Conservation (phyloP, 2,888 invertebrate species). For the Chrysodeixis includens region DNA sequence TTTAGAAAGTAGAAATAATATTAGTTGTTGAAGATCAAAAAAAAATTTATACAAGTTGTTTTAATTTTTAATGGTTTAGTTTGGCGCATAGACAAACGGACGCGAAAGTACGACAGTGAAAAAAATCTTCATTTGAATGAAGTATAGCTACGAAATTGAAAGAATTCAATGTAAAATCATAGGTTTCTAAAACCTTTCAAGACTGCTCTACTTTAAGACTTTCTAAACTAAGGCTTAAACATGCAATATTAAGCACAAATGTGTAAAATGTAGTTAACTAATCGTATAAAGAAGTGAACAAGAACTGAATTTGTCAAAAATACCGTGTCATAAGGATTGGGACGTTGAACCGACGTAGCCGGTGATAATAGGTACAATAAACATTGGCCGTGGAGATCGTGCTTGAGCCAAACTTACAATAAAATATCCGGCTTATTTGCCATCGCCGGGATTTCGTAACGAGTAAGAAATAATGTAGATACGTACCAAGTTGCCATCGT, state of each 20-base stretch:
- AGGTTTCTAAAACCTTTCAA: no score
- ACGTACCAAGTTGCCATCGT: neutral
- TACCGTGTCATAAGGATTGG: conserved; percentile 64
- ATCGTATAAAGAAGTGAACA: conserved; percentile 11
- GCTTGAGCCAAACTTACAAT: conserved; percentile 79
- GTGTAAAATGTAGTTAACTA: conserved; percentile 25
- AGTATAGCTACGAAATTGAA: no score
- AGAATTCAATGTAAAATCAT: no score
- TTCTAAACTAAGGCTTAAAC: no score
- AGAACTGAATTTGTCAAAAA: conserved; percentile 59
- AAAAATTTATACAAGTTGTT: no score
- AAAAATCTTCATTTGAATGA: no score
- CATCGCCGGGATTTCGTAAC: conserved; percentile 70
- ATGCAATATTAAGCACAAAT: conserved; percentile 29
- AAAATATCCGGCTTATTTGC: conserved; percentile 84
- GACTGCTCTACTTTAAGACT: no score
- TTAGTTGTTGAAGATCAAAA: no score
- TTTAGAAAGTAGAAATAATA: no score
- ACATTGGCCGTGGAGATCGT: conserved; percentile 81
- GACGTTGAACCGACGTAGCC: conserved; percentile 82
- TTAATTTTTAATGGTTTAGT: no score
- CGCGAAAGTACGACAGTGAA: no score
- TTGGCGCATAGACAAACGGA: no score
- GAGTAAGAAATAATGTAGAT: conserved; percentile 29
- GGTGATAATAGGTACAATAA: conserved; percentile 81